Evolutionary conservation across 1,140 invertebrate species (phyloP), one percentile per base, ranked within the genome.

Genomic region (Drosophila gunungcola): DNA sequence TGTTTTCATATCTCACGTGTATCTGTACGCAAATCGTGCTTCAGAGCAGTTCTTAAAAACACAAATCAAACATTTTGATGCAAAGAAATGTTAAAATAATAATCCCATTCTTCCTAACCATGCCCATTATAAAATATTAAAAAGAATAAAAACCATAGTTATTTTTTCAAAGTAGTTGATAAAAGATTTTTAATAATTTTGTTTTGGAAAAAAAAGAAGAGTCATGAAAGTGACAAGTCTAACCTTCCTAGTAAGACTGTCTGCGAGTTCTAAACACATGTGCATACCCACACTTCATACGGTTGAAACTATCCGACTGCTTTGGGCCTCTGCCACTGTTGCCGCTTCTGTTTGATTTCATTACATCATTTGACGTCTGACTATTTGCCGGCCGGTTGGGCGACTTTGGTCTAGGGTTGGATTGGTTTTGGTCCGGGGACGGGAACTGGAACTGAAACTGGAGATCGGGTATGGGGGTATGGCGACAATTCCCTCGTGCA

Each of bases 281-380:
- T 41, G 46, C 57, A 77, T 55, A 51, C 62, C 13, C 56, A 55
- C 54, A 61, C 70, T 73, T 36, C 53, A 43, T 49, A n/a, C 53
- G 54, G 48, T 48, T 16, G 53, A 41, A 62, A 55, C 61, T 65
- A 52, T 58, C 25, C 34, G 32, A 49, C 49, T 70, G 67, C 64
- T 48, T 48, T 48, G 67, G 34, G 29, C 45, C 29, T 34, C 7
- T 32, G 54, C 7, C 48, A 9, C 43, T 43, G 74, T 64, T 78
- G 46, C 60, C 63, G 65, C 63, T 88, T 78, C 83, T 82, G 75
- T 86, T 86, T 86, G 83, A 86, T 86, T 86, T 86, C 65, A 86
- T 86, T 86, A 83, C 83, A 86, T 86, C 83, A 86, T 88, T 86
- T 88, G 83, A 79, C 75, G 84, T 88, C 75, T 82, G 83, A 88